Evolutionary conservation across 1,140 invertebrate species (phyloP).

Genomic region (Sogatella furcifera): DNA sequence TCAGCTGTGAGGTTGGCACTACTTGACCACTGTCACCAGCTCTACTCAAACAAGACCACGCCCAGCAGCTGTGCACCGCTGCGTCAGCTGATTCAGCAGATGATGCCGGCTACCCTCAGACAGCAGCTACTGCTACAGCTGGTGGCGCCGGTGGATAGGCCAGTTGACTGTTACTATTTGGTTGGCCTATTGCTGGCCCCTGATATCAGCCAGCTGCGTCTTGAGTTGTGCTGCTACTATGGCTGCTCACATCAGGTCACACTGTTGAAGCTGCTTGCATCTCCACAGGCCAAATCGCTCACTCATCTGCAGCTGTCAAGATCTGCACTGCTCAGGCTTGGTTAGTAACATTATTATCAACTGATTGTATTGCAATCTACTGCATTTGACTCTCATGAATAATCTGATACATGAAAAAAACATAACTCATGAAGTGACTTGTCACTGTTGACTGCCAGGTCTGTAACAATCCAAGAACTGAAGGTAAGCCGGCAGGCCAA

Average conservation of each 20-base stretch:
- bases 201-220: slow-evolving; percentile 35
- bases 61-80: too few relatives aligned
- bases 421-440: too few relatives aligned
- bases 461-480: too few relatives aligned
- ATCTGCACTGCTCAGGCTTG: slow-evolving; percentile 33
- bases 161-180: slow-evolving; percentile 27
- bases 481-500: too few relatives aligned
- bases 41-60: too few relatives aligned
- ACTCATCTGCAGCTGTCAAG: slow-evolving; percentile 34
- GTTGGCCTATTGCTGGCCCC: slow-evolving; percentile 34
- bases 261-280: slow-evolving; percentile 33
- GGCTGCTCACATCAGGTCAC: slow-evolving; percentile 40
- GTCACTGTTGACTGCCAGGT: too few relatives aligned
- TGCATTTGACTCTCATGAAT: too few relatives aligned
- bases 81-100: too few relatives aligned
- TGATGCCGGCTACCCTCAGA: slow-evolving; percentile 26
- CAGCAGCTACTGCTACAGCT: slow-evolving; percentile 19
- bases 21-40: too few relatives aligned
- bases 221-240: slow-evolving; percentile 40
- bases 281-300: slow-evolving; percentile 32
- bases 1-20: too few relatives aligned
- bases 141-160: too few relatives aligned
- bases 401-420: too few relatives aligned
- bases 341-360: slow-evolving; percentile 11
- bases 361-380: neutral